Evolutionary conservation across 2,797 vertebrate species (phyloP).

Genomic region (Pseudochirops cupreus): DNA sequence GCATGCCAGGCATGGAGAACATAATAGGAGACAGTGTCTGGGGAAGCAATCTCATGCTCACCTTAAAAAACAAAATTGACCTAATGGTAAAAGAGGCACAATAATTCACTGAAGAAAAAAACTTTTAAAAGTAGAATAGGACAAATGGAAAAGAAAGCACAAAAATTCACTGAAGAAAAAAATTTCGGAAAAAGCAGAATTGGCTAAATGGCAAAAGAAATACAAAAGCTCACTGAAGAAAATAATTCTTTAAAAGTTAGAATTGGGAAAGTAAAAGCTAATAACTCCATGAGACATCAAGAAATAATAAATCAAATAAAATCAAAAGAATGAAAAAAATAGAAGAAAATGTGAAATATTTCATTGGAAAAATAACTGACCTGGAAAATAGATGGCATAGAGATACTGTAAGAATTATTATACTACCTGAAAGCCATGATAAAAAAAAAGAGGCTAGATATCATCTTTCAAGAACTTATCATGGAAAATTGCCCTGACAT

Average conservation of each 20-base stretch:
- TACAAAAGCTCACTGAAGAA: not conserved
- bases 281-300: not conserved
- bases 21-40: not conserved
- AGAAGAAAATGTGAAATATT: not conserved
- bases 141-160: not conserved
- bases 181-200: not conserved
- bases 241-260: not conserved
- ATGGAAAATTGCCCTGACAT: not conserved
- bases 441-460: not conserved
- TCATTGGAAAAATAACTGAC: not conserved
- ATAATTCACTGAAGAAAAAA: no score
- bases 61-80: not conserved
- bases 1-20: not conserved
- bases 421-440: not conserved
- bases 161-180: not conserved
- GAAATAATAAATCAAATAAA: not conserved
- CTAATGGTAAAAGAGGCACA: no score
- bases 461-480: not conserved
- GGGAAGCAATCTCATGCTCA: not conserved
- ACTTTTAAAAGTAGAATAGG: no score
- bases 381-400: not conserved
- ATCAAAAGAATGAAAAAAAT: not conserved
- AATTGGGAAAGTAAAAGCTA: not conserved
- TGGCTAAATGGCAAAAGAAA: not conserved
- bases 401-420: not conserved